Evolutionary conservation across 2,888 invertebrate genomes (phyloP).

Genomic region (Hybos culiciformis): DNA sequence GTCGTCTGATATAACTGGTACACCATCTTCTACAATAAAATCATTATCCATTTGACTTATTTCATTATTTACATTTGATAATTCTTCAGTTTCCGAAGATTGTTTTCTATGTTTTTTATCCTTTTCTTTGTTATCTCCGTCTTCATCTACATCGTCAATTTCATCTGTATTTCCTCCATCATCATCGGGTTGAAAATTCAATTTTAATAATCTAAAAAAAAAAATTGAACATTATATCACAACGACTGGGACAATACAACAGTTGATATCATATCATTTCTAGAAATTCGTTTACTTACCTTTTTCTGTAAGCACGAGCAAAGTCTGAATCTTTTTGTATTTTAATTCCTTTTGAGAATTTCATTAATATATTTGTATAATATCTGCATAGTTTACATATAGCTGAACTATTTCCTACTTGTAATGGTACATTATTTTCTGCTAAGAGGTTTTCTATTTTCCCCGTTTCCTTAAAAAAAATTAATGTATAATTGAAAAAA

Average conservation of each 20-base stretch:
- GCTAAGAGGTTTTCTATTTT: constrained; percentile 44
- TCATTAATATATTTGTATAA: constrained; percentile 57
- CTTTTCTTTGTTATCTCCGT: constrained; percentile 20
- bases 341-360: constrained; percentile 31
- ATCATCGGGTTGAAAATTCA: constrained; percentile 14
- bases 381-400: constrained; percentile 72
- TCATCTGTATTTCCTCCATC: constrained; percentile 30
- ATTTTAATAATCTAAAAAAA: neutral
- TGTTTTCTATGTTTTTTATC: constrained; percentile 26
- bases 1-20: constrained; percentile 21
- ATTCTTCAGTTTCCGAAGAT: too few relatives aligned
- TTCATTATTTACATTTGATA: too few relatives aligned
- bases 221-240: too few relatives aligned
- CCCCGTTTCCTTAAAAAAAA: constrained; percentile 36
- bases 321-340: constrained; percentile 36
- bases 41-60: constrained; percentile 26
- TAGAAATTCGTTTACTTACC: constrained; percentile 36
- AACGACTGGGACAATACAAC: too few relatives aligned
- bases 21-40: constrained; percentile 27
- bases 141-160: constrained; percentile 17
- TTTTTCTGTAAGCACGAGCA: constrained; percentile 44
- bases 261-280: neutral
- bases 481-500: constrained; percentile 1
- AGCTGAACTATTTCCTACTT: constrained; percentile 51
- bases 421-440: constrained; percentile 53